Conservation (phyloP, 1,140 invertebrate genomes). For the Muscidifurax raptorellus region DNA sequence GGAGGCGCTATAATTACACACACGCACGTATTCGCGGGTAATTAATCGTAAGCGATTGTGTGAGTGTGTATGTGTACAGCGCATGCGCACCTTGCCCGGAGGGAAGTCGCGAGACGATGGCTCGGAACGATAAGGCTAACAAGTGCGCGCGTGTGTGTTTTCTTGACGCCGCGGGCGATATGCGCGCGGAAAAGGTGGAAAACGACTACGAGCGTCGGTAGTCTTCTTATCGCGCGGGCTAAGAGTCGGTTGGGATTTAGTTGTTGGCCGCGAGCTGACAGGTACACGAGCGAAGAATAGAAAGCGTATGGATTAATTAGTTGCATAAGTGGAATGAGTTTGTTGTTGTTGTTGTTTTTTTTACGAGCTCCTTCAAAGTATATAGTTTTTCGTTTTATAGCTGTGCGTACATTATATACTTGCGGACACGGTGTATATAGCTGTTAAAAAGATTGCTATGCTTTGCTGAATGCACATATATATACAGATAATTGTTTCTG, state of each 20-base stretch:
- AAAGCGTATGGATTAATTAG: not conserved
- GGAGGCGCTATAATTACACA: slow-evolving; percentile 14
- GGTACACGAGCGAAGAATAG: not conserved
- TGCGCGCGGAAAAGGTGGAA: not conserved
- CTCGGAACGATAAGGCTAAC: not conserved
- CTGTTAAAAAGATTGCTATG: not conserved
- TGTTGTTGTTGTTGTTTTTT: not conserved
- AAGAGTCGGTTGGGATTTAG: slow-evolving; percentile 6
- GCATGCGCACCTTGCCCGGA: not conserved
- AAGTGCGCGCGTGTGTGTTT: slow-evolving; percentile 22
- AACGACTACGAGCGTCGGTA: not conserved
- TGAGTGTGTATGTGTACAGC: no score
- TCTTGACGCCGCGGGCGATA: slow-evolving; percentile 11
- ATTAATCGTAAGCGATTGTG: not conserved
- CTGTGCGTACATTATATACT: not conserved
- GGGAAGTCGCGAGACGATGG: not conserved
- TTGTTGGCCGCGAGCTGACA: not conserved
- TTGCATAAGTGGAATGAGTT: no score
- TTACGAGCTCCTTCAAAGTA: not conserved
- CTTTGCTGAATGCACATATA: not conserved
- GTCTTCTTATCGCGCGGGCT: not conserved
- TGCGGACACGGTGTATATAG: not conserved
- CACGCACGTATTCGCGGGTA: slow-evolving; percentile 3
- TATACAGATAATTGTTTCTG: not conserved
- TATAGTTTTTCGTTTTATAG: not conserved